These are phyloP conservation scores for Corvus hawaiiensis DNA, from an alignment of 2,113 vertebrate species.

Conservation along the genomic window DNA sequence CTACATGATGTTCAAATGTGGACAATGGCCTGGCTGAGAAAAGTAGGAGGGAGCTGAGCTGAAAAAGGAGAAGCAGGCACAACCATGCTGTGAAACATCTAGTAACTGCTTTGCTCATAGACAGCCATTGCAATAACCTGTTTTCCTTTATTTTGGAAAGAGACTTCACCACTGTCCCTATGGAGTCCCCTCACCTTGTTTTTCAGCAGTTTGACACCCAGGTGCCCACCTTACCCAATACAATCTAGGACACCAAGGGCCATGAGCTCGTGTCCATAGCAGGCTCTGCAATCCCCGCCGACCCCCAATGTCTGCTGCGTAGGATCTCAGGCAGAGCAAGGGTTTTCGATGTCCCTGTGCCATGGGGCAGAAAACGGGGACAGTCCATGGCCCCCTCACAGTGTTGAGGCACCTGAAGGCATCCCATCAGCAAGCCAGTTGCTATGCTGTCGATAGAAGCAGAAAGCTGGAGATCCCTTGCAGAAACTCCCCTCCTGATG, in stretches of 20 bases:
- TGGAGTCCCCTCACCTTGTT: not conserved
- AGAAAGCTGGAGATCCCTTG: not conserved
- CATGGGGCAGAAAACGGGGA: not conserved
- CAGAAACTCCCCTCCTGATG: not conserved
- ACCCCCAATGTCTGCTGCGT: fast-evolving
- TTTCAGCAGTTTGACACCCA: not conserved
- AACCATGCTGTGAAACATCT: not conserved
- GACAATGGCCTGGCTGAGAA: not conserved
- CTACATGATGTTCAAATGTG: not conserved
- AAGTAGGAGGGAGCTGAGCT: not conserved
- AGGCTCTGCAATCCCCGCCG: fast-evolving
- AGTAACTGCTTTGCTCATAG: not conserved
- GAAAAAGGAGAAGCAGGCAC: not conserved
- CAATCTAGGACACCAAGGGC: no score
- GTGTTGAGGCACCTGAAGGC: not conserved
- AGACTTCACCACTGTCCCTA: fast-evolving
- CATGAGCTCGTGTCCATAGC: not conserved
- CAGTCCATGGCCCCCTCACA: not conserved
- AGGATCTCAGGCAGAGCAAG: not conserved
- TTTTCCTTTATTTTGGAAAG: not conserved
- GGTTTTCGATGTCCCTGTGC: not conserved
- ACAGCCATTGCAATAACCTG: not conserved
- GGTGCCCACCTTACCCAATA: fast-evolving
- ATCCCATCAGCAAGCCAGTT: not conserved
- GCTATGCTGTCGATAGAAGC: not conserved